Evolutionary conservation across 2,113 vertebrate genomes (phyloP), one percentile per base, ranked within the genome.

Genomic region (Ptyas mucosa): DNA sequence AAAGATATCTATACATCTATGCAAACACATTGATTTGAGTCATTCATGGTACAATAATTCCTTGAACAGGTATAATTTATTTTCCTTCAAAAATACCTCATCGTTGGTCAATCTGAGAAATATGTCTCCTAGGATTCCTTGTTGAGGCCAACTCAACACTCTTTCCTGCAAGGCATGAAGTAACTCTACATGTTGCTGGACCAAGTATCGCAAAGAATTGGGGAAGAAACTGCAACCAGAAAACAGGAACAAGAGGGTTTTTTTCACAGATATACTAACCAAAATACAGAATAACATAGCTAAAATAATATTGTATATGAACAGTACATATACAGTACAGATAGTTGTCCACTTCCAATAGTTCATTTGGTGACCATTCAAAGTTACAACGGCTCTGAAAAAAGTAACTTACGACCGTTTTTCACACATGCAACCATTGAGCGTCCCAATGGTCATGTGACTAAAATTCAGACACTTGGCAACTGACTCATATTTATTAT

Each of bases 121-220:
- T 95, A 99, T 98, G 95, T 99, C 99, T 96, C 99, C 99, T 95
- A 99, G 98, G 96, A 99, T 99, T 96, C 99, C 98, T 97, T 99
- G 99, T 96, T 98, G 98, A 94, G 99, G 98, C 98, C 98, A 98
- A 96, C 98, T 99, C 58, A 99, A 97, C 89, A 99, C 98, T 86
- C 99, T 97, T 69, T 99, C 99, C 96, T 99, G 99, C 7, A 99
- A 98, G 11, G 98, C 98, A 0, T 99, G 99, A 85, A 99, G 98
- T 87, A 99, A 98, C 95, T 99, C 98, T 14, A 99, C 97, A 1
- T 99, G 99, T 97, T 99, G 99, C 98, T 99, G 99, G 95, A 99
- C 99, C 94, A 99, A 97, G 96, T 99, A 99, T 88, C 99, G 97
- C 95, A 99, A 95, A n/a, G 98, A 99, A 94, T 98, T 98, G 93